A percentile compares a stretch with the other conserved stretches of the same genome.
phyloP scores from a whole-genome alignment of 1,140 invertebrate species.

The Oedothorax gibbosus region DNA sequence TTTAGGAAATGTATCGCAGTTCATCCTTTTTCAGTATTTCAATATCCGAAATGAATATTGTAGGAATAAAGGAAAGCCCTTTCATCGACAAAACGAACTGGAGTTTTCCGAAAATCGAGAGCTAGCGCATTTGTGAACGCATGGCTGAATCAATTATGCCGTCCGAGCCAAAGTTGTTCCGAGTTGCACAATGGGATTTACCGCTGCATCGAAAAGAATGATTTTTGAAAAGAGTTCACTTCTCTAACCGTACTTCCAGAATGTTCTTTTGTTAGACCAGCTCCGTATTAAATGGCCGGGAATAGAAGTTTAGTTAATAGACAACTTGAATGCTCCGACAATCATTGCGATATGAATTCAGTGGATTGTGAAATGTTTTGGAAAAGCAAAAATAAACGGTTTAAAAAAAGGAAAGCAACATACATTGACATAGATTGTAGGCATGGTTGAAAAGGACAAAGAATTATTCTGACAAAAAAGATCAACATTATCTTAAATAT shows the following conservation, averaged over 20 bases:
- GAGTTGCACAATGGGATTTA: conserved; percentile 56
- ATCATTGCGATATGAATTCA: conserved; percentile 45
- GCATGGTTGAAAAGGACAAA: no score
- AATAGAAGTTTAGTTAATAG: conserved; percentile 49
- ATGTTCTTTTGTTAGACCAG: conserved; percentile 54
- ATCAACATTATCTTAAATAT: no score
- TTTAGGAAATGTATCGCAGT: conserved; percentile 54
- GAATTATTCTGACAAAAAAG: no score
- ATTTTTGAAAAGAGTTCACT: conserved; percentile 50
- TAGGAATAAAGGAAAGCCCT: conserved; percentile 32
- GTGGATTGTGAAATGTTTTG: conserved; percentile 36
- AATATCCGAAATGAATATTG: conserved; percentile 53
- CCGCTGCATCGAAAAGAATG: conserved; percentile 53
- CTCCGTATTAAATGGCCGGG: conserved; percentile 37
- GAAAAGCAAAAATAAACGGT: conserved; percentile 8
- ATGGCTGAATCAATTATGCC: conserved; percentile 58
- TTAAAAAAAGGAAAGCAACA: conserved; percentile 6
- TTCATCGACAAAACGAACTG: conserved; percentile 50
- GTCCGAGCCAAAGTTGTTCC: conserved; percentile 32
- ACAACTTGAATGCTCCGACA: conserved; percentile 38
- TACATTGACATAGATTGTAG: not conserved
- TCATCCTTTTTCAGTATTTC: conserved; percentile 51
- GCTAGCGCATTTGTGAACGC: conserved; percentile 38
- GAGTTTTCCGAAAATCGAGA: conserved; percentile 36
- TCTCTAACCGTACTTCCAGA: conserved; percentile 17